These are phyloP conservation scores for Salmo trutta DNA, from an alignment of 2,797 vertebrate species.

Conservation along the genomic window DNA sequence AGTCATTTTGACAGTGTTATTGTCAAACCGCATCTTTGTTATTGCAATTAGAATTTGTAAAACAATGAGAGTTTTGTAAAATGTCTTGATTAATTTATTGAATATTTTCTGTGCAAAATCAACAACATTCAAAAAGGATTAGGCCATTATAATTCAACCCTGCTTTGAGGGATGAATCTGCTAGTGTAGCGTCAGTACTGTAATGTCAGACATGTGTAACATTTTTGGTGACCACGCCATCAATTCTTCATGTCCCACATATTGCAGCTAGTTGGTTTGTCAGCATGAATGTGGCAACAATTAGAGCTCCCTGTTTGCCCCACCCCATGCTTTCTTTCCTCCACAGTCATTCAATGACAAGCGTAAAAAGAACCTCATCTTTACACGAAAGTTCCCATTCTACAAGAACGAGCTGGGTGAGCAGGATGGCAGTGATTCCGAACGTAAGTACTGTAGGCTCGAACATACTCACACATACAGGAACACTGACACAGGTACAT, in stretches of 20 bases:
- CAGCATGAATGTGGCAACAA: conserved; percentile 95
- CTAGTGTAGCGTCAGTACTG: neutral
- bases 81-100: no score
- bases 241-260: conserved; percentile 83
- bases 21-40: neutral
- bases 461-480: conserved; percentile 29
- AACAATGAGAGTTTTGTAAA: no score
- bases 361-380: conserved; percentile 99
- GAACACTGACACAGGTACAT: conserved; percentile 34
- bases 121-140: neutral
- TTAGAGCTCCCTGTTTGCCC: conserved; percentile 91
- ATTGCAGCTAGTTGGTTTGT: conserved; percentile 86
- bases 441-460: conserved; percentile 89
- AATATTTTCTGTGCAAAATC: neutral
- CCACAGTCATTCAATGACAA: conserved; percentile 99
- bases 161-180: neutral
- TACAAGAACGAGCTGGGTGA: conserved; percentile 99
- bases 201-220: neutral
- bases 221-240: conserved; percentile 35
- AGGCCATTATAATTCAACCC: neutral
- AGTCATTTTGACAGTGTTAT: neutral
- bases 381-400: conserved; percentile 99
- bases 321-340: conserved; percentile 91
- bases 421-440: conserved; percentile 94
- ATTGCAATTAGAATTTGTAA: neutral